A percentile compares a stretch with the other conserved stretches of the same genome.
These are phyloP conservation scores for Rhea pennata DNA, from an alignment of 2,113 vertebrate genomes.

Conservation along the genomic window DNA sequence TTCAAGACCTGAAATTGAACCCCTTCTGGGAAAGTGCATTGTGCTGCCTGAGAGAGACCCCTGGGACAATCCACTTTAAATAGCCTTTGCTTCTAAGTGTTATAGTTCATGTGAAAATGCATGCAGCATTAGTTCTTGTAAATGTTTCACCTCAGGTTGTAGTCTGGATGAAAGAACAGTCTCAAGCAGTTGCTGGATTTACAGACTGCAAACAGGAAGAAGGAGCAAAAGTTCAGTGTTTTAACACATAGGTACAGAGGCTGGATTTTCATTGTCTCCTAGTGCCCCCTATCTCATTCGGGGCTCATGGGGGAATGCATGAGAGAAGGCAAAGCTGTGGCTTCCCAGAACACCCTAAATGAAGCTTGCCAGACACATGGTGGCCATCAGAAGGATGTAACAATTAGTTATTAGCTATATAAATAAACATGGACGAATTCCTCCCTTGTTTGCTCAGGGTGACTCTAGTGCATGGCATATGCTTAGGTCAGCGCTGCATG, in stretches of 20 bases:
- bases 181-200: conserved; percentile 1
- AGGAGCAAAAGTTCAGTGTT: conserved; percentile 34
- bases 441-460: background rate
- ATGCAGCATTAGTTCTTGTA: background rate
- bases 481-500: background rate
- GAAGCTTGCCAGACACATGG: conserved; percentile 58
- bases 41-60: conserved; percentile 47
- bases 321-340: conserved; percentile 44
- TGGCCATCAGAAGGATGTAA: conserved; percentile 59
- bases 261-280: conserved; percentile 14
- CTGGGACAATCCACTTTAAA: conserved; percentile 67
- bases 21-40: conserved; percentile 66
- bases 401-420: conserved; percentile 42
- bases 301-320: conserved; percentile 1
- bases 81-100: conserved; percentile 64
- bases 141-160: conserved; percentile 32
- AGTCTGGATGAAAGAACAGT: background rate
- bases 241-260: background rate
- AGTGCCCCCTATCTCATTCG: background rate
- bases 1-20: conserved; percentile 58
- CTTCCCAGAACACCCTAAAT: conserved; percentile 54
- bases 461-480: background rate
- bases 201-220: conserved; percentile 36
- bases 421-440: conserved; percentile 62
- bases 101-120: conserved; percentile 70